A percentile compares a stretch with the other conserved stretches of the same genome.
phyloP scores from a whole-genome alignment of 2,113 vertebrate species.

The Sorex araneus region DNA sequence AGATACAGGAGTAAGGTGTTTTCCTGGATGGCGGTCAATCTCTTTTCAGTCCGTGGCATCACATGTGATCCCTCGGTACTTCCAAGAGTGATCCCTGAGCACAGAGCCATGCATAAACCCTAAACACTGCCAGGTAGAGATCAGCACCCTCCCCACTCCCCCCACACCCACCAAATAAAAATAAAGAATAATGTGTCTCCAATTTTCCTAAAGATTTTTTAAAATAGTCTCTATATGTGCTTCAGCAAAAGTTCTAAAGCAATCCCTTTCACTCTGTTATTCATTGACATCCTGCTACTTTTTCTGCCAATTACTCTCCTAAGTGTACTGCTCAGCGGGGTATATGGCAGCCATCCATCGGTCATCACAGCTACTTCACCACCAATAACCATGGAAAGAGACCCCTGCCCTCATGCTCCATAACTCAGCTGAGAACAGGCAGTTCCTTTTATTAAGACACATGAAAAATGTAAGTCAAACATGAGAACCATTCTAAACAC shows the following conservation, averaged over 20 bases:
- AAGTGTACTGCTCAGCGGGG: background rate
- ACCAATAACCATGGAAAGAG: background rate
- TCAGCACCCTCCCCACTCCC: no score
- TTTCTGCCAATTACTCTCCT: rapidly evolving
- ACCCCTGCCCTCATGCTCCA: no score
- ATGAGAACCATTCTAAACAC: background rate
- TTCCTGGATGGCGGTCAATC: no score
- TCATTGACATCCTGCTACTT: background rate
- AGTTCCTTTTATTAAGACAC: no score
- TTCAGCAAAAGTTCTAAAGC: background rate
- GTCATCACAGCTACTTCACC: background rate
- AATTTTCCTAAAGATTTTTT: background rate
- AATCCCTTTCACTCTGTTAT: background rate
- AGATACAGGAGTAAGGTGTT: no score
- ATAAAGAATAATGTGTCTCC: background rate
- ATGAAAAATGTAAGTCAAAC: background rate
- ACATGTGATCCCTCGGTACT: no score
- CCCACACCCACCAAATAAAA: no score
- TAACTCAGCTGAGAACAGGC: background rate
- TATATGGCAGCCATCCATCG: background rate
- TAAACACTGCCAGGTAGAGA: no score
- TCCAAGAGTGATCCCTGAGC: no score
- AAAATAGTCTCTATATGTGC: no score
- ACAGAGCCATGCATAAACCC: no score
- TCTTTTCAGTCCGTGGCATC: no score